These are phyloP conservation scores for Metridium senile DNA, from an alignment of 92 coral and sea anemone species.

Conservation along the genomic window DNA sequence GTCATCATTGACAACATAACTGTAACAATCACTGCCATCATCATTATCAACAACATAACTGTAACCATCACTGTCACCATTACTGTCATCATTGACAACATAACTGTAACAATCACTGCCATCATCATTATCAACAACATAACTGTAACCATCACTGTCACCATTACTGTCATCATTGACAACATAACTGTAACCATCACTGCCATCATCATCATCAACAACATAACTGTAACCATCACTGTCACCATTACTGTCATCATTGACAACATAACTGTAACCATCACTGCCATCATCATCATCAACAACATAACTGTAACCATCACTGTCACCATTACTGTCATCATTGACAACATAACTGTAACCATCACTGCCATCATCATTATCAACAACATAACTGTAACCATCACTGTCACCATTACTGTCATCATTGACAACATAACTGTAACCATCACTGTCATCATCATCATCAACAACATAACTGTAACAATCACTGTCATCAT, in stretches of 20 bases:
- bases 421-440: background rate
- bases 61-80: no score
- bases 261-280: background rate
- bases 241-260: constrained; percentile 1
- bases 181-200: background rate
- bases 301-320: background rate
- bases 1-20: background rate
- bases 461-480: background rate
- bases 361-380: background rate
- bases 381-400: background rate
- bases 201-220: background rate
- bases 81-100: no score
- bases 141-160: background rate
- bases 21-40: background rate
- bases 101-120: no score
- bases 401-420: no score
- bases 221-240: background rate
- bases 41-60: no score
- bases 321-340: background rate
- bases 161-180: background rate
- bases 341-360: background rate
- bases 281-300: background rate
- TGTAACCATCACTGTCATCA: background rate
- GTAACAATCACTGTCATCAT: background rate
- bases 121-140: no score